Evolutionary conservation across 2,797 vertebrate species (phyloP).

Genomic region (Catamblyrhynchus diadema): DNA sequence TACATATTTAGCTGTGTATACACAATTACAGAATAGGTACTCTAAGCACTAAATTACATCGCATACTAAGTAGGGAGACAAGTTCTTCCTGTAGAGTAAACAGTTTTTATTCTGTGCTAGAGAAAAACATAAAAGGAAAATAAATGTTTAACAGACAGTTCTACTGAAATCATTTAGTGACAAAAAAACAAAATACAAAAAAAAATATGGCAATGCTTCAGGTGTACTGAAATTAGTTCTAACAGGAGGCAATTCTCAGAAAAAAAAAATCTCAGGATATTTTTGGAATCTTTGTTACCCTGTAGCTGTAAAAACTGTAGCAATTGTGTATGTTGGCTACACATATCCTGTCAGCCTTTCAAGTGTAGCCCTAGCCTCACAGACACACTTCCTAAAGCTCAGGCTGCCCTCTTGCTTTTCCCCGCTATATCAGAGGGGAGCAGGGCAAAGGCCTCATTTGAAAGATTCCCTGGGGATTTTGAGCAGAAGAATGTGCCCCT

Average conservation of each 20-base stretch:
- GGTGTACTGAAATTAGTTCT: neutral
- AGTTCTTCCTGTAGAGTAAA: neutral
- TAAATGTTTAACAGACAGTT: neutral
- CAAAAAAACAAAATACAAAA: neutral
- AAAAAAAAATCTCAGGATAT: neutral
- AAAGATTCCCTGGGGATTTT: neutral
- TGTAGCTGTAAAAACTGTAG: neutral
- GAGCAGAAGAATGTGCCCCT: neutral
- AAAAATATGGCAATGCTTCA: neutral
- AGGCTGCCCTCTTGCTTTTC: neutral
- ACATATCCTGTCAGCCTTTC: neutral
- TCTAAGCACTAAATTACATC: neutral
- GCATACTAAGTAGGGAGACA: neutral
- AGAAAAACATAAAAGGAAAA: neutral
- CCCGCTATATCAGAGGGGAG: neutral
- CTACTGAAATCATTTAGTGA: neutral
- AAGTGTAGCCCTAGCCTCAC: neutral
- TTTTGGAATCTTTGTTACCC: neutral
- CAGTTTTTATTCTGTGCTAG: neutral
- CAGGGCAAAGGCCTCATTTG: accelerated
- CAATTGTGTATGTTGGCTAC: neutral
- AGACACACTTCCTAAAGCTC: neutral
- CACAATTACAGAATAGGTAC: neutral
- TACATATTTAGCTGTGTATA: neutral
- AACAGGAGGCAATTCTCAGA: neutral